Evolutionary conservation across 1,140 invertebrate species (phyloP), one percentile per base, ranked within the genome.

Genomic region (Thaumetopoea pityocampa): DNA sequence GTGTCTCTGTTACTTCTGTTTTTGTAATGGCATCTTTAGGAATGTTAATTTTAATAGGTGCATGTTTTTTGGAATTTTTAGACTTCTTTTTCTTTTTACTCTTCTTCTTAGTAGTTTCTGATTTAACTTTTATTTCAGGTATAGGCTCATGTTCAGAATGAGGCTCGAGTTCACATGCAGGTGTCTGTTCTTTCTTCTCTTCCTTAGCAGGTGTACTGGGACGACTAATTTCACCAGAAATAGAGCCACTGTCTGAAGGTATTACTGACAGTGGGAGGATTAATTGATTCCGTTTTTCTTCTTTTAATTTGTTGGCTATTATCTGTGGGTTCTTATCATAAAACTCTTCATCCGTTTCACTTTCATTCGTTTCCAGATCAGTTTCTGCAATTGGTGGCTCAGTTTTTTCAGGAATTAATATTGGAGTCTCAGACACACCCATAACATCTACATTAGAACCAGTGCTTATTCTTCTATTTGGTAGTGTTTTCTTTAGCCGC

Each of bases 301-400:
- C 88, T 11, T 93, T 56, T 28, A 92, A 34, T 70, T 93, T 92
- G 36, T 88, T 91, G 1, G 90, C 90, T 24, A 92, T 64, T 45
- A 86, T 86, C 49, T 93, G 91, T 1, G 93, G 93, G 83, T 93
- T 87, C 54, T 93, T 89, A 67, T 94, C 93, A 67, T 95, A 94
- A 78, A 95, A 95, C 51, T 94, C 92, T 81, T 94, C 93, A 68
- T 95, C 94, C 1, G 93, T 94, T 23, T 93, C 92, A 16, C 93
- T 92, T 67, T 95, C 91, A 12, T 91, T 90, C 0, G 93, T 95
- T 45, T 94, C 92, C 5, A 95, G 85, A 67, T 96, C 94, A 0
- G 92, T 93, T 78, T 95, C 94, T 14, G 86, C 80, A 23, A 93
- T 88, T 4, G 85, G 84, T 4, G 80, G 78, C 52, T 89, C 88